Evolutionary conservation across 2,797 vertebrate species (phyloP).

Genomic region (Discoglossus pictus): DNA sequence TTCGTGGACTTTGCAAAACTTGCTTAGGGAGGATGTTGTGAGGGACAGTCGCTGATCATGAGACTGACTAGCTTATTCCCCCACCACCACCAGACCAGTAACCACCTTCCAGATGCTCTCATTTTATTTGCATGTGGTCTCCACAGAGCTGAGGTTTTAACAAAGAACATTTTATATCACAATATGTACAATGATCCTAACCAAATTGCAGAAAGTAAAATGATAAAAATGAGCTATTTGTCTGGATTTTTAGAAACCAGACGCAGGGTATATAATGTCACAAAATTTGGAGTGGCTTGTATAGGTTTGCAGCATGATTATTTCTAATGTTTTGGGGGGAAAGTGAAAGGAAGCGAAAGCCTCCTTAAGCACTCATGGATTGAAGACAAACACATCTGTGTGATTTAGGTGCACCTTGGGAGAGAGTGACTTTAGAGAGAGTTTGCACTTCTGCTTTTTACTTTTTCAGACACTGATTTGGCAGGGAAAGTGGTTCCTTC

Average conservation of each 20-base stretch:
- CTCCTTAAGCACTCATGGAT: neutral
- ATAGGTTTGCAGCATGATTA: neutral
- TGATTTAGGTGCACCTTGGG: conserved; percentile 23
- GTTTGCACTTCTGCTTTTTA: conserved; percentile 49
- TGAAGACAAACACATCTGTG: conserved; percentile 14
- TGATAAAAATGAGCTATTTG: too few species aligned
- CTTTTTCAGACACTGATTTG: conserved; percentile 12
- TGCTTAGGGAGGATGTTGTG: too few species aligned
- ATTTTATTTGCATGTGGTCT: conserved; percentile 40
- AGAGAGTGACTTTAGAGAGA: conserved; percentile 30
- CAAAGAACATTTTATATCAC: neutral
- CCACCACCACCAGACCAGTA: conserved; percentile 1
- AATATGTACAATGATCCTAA: neutral
- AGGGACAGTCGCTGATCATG: neutral
- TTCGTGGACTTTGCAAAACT: too few species aligned
- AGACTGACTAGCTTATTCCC: neutral
- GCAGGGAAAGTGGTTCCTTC: conserved; percentile 48
- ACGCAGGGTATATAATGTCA: too few species aligned
- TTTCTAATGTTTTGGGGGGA: neutral
- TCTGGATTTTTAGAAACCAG: too few species aligned
- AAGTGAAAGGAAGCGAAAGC: conserved; percentile 11
- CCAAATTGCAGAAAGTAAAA: too few species aligned
- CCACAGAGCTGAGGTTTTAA: conserved; percentile 10
- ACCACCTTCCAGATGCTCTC: conserved; percentile 37
- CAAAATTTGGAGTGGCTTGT: too few species aligned